These are phyloP conservation scores for Carassius gibelio DNA, from an alignment of 2,113 vertebrate species.

Conservation along the genomic window DNA sequence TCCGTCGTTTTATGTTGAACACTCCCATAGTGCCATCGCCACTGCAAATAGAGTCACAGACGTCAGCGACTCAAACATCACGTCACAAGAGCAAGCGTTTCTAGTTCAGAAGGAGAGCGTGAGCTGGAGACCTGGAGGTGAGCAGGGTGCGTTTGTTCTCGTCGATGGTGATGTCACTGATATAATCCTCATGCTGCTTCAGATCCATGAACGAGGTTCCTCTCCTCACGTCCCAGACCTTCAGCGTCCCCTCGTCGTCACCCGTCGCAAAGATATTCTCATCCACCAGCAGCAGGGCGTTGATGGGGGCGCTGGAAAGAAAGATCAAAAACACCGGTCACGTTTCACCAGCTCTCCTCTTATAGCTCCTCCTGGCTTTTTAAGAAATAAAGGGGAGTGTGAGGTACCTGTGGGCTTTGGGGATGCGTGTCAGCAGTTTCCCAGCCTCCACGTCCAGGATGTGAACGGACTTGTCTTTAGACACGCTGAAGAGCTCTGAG, in stretches of 20 bases:
- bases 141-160: slow-evolving; percentile 85
- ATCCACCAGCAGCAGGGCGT: slow-evolving; percentile 87
- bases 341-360: not conserved
- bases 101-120: too few species aligned
- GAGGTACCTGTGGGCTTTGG: slow-evolving; percentile 84
- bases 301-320: slow-evolving; percentile 77
- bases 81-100: too few species aligned
- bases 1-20: slow-evolving; percentile 86
- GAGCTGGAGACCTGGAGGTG: slow-evolving; percentile 78
- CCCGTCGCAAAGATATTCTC: slow-evolving; percentile 89
- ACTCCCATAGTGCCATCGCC: slow-evolving; percentile 93
- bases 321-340: not conserved
- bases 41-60: slow-evolving; percentile 61
- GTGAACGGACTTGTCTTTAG: slow-evolving; percentile 90
- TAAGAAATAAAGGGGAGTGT: too few species aligned
- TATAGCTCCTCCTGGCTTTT: not conserved
- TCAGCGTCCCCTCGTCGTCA: slow-evolving; percentile 84
- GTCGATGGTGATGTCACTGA: slow-evolving; percentile 87
- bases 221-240: slow-evolving; percentile 94
- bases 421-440: slow-evolving; percentile 82
- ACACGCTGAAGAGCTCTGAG: slow-evolving; percentile 87
- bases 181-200: slow-evolving; percentile 93
- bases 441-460: slow-evolving; percentile 86
- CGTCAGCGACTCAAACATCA: slow-evolving; percentile 73
- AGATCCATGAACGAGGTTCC: slow-evolving; percentile 85